Evolutionary conservation across 2,797 vertebrate species (phyloP).

Genomic region (Phalanger gymnotis): DNA sequence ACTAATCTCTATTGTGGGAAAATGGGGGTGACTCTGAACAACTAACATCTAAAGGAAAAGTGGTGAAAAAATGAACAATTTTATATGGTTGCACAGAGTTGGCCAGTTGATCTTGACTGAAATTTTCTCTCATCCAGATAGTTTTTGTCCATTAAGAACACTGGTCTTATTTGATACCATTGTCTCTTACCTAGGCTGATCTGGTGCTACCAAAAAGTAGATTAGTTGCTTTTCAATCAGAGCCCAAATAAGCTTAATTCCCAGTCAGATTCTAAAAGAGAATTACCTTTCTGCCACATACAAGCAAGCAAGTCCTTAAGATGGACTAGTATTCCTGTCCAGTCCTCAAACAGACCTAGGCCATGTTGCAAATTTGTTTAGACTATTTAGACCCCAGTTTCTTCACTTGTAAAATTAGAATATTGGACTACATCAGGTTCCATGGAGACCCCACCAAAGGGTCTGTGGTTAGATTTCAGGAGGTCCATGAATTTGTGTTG

Average conservation of each 20-base stretch:
- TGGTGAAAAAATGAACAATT: not conserved
- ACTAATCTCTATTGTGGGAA: conserved; percentile 12
- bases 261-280: conserved; percentile 33
- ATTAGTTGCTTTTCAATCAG: not conserved
- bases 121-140: conserved; percentile 24
- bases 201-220: not conserved
- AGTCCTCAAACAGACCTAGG: not conserved
- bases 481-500: not conserved
- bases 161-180: conserved; percentile 2
- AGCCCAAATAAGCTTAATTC: conserved; percentile 38
- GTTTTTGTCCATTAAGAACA: not conserved
- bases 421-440: not conserved
- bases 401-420: not conserved
- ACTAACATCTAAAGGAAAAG: conserved; percentile 20
- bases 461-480: not conserved
- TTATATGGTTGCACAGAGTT: not conserved
- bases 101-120: conserved; percentile 4
- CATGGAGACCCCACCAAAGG: not conserved
- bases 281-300: not conserved
- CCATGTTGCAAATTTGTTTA: not conserved
- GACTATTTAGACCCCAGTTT: not conserved
- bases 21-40: not conserved
- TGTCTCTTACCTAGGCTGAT: not conserved
- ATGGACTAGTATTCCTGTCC: not conserved
- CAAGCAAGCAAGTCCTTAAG: not conserved